Evolutionary conservation across 2,113 vertebrate species (phyloP), one percentile per base, ranked within the genome.

Genomic region (Scalopus aquaticus): DNA sequence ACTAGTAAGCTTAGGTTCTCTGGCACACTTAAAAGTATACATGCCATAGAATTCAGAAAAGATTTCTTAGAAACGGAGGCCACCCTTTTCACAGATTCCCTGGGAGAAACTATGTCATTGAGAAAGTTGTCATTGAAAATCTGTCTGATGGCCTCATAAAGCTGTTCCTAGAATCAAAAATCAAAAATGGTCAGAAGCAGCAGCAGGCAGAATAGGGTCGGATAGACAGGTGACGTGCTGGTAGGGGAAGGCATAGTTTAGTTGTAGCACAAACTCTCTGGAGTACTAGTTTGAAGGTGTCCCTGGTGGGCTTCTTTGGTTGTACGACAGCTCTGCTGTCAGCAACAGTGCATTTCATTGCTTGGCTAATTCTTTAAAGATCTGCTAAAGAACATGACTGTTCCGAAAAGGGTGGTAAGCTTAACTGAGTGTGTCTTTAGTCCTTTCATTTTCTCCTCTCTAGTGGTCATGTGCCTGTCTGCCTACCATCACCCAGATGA

Each of bases 261-360:
- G 49, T 51, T 76, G 19, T 62, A 81, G 79, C 37, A 74, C 13
- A 12, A 24, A 26, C 13, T 17, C 28, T 46, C 5, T 64, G 16
- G 35, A 28, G 35, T 76, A n/a, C 58, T 54, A 70, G 17, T 86
- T 80, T 80, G 54, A 89, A 77, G 85, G 30, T 42, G 10, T 70
- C 37, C 22, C 35, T 0, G 32, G 19, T 83, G 65, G 35, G 13
- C 37, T 72, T 76, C 51, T 67, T 39, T 64, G 84, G 12, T 85
- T 69, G 8, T 78, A 62, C 32, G 35, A 19, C 62, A 76, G 30
- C 51, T 60, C 49, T 72, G 1, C 86, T 95, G 62, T 95, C 9
- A 83, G 54, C 51, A 62, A 54, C 93, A 93, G 78, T 56, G 10
- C 22, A 44, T 69, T 95, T 88, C 56, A 79, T 82, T 60, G n/a